Percentiles rank a stretch among this genome's conserved stretches.
phyloP scores from a whole-genome alignment of 2,888 invertebrate genomes.

The Rhagophthalmus giganteus region DNA sequence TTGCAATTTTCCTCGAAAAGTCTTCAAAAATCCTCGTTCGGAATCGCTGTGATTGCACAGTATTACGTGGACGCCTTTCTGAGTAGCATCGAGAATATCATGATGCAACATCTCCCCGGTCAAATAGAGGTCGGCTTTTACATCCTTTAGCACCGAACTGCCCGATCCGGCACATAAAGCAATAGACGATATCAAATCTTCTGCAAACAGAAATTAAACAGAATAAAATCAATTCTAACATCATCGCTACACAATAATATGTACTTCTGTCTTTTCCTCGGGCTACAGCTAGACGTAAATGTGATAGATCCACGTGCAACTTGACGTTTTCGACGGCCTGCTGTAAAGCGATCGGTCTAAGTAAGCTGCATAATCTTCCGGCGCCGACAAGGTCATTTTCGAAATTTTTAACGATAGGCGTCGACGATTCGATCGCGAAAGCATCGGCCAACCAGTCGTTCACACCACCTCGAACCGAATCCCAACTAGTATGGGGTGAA shows the following conservation, averaged over 20 bases:
- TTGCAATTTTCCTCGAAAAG: conserved; percentile 57
- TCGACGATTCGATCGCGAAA: conserved; percentile 57
- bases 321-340: conserved; percentile 71
- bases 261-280: conserved; percentile 51
- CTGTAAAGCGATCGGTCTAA: conserved; percentile 58
- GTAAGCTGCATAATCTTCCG: conserved; percentile 62
- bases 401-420: conserved; percentile 51
- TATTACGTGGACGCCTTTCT: conserved; percentile 77
- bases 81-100: conserved; percentile 84
- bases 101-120: conserved; percentile 97
- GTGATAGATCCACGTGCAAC: conserved; percentile 65
- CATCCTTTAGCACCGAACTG: conserved; percentile 70
- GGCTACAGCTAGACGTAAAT: conserved; percentile 75
- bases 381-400: conserved; percentile 57
- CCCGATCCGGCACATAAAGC: conserved; percentile 94
- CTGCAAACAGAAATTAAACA: conserved; percentile 50
- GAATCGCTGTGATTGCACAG: conserved; percentile 93
- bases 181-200: conserved; percentile 62
- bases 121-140: conserved; percentile 77
- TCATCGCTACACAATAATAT: background rate
- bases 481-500: conserved; percentile 93
- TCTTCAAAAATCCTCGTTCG: conserved; percentile 81
- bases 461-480: conserved; percentile 79
- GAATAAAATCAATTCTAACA: conserved; percentile 2
- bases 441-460: conserved; percentile 90